phyloP scores from a whole-genome alignment of 2,113 vertebrate genomes.

The Phalacrocorax brasilianus region DNA sequence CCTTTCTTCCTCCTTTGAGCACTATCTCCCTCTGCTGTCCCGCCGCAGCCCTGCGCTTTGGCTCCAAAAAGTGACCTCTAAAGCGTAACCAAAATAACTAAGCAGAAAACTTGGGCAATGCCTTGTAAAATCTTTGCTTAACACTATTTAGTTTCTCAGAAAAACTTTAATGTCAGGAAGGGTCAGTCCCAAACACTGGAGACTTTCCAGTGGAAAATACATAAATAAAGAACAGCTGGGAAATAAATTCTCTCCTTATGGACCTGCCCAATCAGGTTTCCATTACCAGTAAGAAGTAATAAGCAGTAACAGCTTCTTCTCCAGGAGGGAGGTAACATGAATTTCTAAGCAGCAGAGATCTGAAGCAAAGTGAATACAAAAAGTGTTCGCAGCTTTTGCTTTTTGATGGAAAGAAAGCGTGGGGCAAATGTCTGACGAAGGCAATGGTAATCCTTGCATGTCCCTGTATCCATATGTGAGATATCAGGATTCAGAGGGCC shows the following conservation, averaged over 20 bases:
- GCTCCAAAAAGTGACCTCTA: background rate
- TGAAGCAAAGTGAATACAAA: background rate
- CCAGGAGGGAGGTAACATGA: background rate
- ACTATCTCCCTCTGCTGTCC: conserved; percentile 50
- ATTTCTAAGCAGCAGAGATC: background rate
- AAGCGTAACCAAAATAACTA: background rate
- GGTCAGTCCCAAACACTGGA: background rate
- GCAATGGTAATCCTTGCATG: background rate
- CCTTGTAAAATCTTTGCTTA: background rate
- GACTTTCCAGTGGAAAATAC: background rate
- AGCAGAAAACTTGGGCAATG: background rate
- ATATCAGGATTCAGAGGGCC: background rate
- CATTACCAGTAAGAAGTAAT: background rate
- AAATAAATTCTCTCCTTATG: background rate
- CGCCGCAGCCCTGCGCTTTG: background rate
- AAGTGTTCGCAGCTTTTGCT: background rate
- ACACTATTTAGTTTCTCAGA: background rate
- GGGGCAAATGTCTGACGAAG: background rate
- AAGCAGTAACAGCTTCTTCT: background rate
- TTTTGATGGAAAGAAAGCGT: background rate
- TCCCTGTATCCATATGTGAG: background rate
- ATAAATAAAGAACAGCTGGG: background rate
- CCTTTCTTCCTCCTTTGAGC: conserved; percentile 8
- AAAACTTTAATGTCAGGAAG: background rate
- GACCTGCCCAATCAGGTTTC: background rate